These are phyloP conservation scores for Craterocephalus amniculus DNA, from an alignment of 2,797 vertebrate genomes.

Conservation along the genomic window DNA sequence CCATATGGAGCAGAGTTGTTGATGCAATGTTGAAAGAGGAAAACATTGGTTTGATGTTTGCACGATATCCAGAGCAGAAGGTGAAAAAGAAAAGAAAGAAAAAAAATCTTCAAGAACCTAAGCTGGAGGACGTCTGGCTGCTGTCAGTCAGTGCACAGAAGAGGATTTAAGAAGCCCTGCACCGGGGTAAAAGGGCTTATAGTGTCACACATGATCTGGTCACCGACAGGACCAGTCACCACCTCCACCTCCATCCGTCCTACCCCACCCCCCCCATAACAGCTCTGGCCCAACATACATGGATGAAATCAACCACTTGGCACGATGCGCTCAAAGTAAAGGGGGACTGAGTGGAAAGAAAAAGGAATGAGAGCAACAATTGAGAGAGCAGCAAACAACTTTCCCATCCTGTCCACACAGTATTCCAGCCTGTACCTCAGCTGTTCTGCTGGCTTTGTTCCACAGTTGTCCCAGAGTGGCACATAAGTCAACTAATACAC, in stretches of 20 bases:
- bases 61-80: constrained; percentile 23
- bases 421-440: not conserved
- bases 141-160: constrained; percentile 67
- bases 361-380: constrained; percentile 46
- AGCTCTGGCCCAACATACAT: constrained; percentile 23
- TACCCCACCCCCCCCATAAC: constrained; percentile 1
- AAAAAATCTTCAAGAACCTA: constrained; percentile 15
- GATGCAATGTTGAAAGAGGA: not conserved
- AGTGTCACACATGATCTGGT: constrained; percentile 80
- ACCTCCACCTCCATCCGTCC: constrained; percentile 61
- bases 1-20: constrained; percentile 12
- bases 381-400: constrained; percentile 53
- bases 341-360: constrained; percentile 40
- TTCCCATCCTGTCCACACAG: not conserved
- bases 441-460: constrained; percentile 16
- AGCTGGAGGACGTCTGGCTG: constrained; percentile 59
- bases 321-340: constrained; percentile 7
- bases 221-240: constrained; percentile 79
- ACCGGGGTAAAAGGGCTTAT: constrained; percentile 70
- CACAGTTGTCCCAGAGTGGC: constrained; percentile 1
- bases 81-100: not conserved
- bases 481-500: not conserved
- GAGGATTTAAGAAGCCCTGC: constrained; percentile 69
- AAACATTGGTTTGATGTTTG: constrained; percentile 31
- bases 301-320: constrained; percentile 56